Evolutionary conservation across 1,140 invertebrate genomes (phyloP).

Genomic region (Nebria ingens): DNA sequence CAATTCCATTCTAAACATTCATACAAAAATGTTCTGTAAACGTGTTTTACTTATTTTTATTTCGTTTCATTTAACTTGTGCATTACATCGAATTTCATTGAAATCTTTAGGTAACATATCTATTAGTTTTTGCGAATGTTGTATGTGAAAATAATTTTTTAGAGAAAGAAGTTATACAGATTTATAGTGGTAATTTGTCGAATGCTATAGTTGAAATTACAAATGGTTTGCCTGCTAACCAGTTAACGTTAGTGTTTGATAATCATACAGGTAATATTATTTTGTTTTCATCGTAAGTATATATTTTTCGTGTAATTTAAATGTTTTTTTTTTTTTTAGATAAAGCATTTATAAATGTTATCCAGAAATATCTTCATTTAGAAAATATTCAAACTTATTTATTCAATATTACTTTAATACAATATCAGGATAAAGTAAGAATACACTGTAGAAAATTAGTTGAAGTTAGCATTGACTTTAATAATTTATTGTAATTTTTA

Average conservation of each 20-base stretch:
- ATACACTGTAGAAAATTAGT: not conserved
- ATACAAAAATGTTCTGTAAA: too few species aligned
- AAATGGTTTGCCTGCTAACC: conserved; percentile 11
- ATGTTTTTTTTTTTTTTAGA: not conserved
- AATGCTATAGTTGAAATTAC: conserved; percentile 14
- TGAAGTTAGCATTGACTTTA: not conserved
- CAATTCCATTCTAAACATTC: too few species aligned
- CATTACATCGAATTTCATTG: too few species aligned
- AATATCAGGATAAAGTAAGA: not conserved
- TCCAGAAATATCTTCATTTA: not conserved
- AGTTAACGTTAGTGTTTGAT: conserved; percentile 11
- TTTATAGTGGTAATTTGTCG: conserved; percentile 10
- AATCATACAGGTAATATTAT: conserved; percentile 12
- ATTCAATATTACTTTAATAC: conserved; percentile 13
- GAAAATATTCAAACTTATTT: conserved; percentile 6
- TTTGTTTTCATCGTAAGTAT: not conserved
- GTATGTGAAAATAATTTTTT: too few species aligned
- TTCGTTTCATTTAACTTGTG: too few species aligned
- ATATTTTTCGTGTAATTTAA: not conserved
- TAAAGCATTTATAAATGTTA: not conserved
- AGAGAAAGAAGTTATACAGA: not conserved
- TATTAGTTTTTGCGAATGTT: too few species aligned
- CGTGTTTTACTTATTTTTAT: too few species aligned
- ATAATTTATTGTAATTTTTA: not conserved
- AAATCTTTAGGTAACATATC: too few species aligned